phyloP scores from a whole-genome alignment of 1,140 invertebrate species.

The Trichoplusia ni region DNA sequence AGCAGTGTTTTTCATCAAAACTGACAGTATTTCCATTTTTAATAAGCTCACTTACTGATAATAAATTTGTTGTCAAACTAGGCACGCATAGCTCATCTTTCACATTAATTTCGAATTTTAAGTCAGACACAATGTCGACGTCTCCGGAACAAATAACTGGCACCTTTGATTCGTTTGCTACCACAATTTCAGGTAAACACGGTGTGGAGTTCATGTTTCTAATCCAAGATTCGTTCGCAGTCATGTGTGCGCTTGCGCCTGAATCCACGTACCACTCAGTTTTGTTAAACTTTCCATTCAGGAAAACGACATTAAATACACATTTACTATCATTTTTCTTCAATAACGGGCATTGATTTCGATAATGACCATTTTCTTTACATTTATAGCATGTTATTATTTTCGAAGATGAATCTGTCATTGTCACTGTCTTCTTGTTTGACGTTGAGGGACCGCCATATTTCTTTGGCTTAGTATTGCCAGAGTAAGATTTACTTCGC shows the following conservation, averaged over 20 bases:
- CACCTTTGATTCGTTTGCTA: constrained; percentile 19
- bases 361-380: constrained; percentile 33
- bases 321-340: constrained; percentile 28
- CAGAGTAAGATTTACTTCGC: not conserved
- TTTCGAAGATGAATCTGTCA: constrained; percentile 4
- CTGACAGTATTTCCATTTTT: constrained; percentile 21
- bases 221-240: constrained; percentile 11
- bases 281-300: constrained; percentile 17
- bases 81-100: constrained; percentile 28
- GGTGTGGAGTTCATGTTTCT: not conserved
- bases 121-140: constrained; percentile 12
- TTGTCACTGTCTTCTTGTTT: not conserved
- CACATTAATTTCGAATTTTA: constrained; percentile 5
- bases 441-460: not conserved
- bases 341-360: constrained; percentile 37
- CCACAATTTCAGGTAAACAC: constrained; percentile 16
- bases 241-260: constrained; percentile 27
- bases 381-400: constrained; percentile 27
- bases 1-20: constrained; percentile 25
- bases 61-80: constrained; percentile 26
- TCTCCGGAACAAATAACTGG: constrained; percentile 26
- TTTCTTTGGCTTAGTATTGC: not conserved
- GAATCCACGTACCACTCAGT: constrained; percentile 14
- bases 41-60: constrained; percentile 35
- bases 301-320: constrained; percentile 25